Percentiles rank a stretch among this genome's conserved stretches.
phyloP scores from a whole-genome alignment of 2,888 invertebrate species.

The Archips xylosteana region DNA sequence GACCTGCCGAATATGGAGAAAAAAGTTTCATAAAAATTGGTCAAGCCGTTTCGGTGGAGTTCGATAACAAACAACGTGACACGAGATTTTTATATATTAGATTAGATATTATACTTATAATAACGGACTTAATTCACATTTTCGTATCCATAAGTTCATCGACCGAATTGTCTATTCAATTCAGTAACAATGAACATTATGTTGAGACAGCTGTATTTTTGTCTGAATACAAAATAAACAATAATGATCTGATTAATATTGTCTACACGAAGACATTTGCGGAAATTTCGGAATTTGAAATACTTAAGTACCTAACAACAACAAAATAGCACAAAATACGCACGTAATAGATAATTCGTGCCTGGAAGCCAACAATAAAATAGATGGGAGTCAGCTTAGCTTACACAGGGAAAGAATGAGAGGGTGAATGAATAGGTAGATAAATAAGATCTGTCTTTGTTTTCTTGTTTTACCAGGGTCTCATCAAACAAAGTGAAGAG shows the following conservation, averaged over 20 bases:
- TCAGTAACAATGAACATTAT: background rate
- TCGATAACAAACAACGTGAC: too few species aligned
- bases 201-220: background rate
- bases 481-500: constrained; percentile 57
- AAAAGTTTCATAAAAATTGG: too few species aligned
- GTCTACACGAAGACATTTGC: background rate
- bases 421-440: background rate
- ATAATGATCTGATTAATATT: background rate
- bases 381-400: too few species aligned
- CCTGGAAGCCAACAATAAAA: too few species aligned
- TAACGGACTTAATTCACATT: background rate
- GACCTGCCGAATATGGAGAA: too few species aligned
- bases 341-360: too few species aligned
- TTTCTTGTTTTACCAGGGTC: constrained; percentile 52
- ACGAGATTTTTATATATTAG: too few species aligned
- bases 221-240: background rate
- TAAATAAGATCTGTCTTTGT: background rate
- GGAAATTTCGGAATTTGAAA: background rate
- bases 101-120: too few species aligned
- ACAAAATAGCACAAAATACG: too few species aligned
- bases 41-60: too few species aligned
- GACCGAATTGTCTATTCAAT: background rate
- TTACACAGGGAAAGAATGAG: too few species aligned
- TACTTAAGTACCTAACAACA: too few species aligned
- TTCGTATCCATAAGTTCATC: constrained; percentile 6